phyloP scores from a whole-genome alignment of 1,140 invertebrate genomes.

The Ceratina calcarata region DNA sequence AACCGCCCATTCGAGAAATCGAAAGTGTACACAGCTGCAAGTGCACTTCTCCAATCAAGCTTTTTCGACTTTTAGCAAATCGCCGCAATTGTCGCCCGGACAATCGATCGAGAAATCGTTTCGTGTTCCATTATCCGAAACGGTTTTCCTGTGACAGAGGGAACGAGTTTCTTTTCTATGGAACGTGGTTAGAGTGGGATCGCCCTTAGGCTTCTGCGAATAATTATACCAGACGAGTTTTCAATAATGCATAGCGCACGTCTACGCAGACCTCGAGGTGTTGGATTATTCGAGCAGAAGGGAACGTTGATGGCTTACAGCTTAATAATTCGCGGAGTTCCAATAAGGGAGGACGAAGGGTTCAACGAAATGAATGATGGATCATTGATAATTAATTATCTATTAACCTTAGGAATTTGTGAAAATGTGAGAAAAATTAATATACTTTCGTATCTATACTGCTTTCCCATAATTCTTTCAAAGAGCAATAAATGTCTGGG shows the following conservation, averaged over 20 bases:
- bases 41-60: slow-evolving; percentile 34
- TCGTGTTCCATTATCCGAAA: slow-evolving; percentile 48
- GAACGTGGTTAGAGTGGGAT: no score
- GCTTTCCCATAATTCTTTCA: no score
- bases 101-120: slow-evolving; percentile 57
- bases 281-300: slow-evolving; percentile 31
- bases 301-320: slow-evolving; percentile 7
- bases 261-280: slow-evolving; percentile 5
- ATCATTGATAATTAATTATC: background rate
- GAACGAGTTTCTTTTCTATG: background rate
- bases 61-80: background rate
- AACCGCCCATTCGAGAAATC: background rate
- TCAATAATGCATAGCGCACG: slow-evolving; percentile 67
- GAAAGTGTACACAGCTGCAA: slow-evolving; percentile 24
- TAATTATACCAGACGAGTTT: slow-evolving; percentile 55
- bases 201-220: slow-evolving; percentile 7
- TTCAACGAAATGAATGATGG: no score
- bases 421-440: no score
- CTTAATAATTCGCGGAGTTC: slow-evolving; percentile 31
- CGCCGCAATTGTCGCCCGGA: background rate
- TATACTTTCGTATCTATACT: no score
- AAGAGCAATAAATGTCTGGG: no score
- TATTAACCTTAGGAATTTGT: no score
- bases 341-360: background rate
- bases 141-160: slow-evolving; percentile 11